Percentiles rank a stretch among this genome's conserved stretches.
phyloP scores from a whole-genome alignment of 1,140 invertebrate species.

The Aphidius gifuensis region DNA sequence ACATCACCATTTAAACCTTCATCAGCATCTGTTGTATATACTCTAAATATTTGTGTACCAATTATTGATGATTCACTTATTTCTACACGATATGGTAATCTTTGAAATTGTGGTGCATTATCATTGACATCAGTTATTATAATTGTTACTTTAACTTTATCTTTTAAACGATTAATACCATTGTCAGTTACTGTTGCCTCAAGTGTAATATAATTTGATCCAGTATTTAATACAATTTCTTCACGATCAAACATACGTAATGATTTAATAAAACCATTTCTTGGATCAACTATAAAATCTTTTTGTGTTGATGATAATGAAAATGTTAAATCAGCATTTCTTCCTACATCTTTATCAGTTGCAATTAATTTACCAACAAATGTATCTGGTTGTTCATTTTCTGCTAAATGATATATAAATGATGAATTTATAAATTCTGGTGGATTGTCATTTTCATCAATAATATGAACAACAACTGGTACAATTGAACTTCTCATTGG shows the following conservation, averaged over 20 bases:
- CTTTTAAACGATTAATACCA: constrained; percentile 72
- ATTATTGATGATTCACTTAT: constrained; percentile 78
- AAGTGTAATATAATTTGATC: constrained; percentile 74
- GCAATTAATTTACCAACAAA: constrained; percentile 88
- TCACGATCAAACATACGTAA: constrained; percentile 84
- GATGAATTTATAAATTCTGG: constrained; percentile 84
- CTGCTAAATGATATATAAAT: constrained; percentile 80
- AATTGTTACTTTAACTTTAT: constrained; percentile 86
- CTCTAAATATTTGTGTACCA: constrained; percentile 76
- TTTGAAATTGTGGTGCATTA: constrained; percentile 81
- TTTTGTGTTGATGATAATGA: constrained; percentile 72
- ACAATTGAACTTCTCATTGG: constrained; percentile 76
- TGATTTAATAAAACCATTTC: constrained; percentile 90
- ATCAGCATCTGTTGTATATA: constrained; percentile 85
- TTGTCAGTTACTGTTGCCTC: constrained; percentile 87
- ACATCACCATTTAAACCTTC: constrained; percentile 89
- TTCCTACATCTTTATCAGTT: constrained; percentile 83
- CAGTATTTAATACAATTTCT: constrained; percentile 69
- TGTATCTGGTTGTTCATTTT: constrained; percentile 84
- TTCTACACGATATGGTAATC: constrained; percentile 78
- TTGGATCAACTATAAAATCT: constrained; percentile 84
- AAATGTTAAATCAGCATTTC: constrained; percentile 89
- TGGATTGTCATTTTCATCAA: constrained; percentile 95
- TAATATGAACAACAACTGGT: constrained; percentile 83
- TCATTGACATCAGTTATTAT: constrained; percentile 90